Evolutionary conservation across 2,888 invertebrate genomes (phyloP).

Genomic region (Ectobius pallidus): DNA sequence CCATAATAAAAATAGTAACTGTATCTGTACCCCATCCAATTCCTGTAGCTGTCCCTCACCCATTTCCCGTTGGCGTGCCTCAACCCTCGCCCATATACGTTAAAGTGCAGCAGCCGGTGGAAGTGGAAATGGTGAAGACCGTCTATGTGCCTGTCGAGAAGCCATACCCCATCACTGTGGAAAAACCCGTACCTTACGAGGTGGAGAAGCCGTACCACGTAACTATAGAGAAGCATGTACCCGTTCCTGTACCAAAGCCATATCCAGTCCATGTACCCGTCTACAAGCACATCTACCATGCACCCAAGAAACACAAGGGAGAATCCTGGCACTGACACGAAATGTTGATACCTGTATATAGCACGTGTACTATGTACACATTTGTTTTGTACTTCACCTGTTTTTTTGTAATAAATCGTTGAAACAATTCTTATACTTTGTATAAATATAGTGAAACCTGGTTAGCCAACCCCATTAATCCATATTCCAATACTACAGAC

Average conservation of each 20-base stretch:
- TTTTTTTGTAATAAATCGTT: too few relatives aligned
- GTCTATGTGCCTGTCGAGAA: constrained; percentile 56
- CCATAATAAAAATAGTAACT: constrained; percentile 55
- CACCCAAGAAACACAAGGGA: constrained; percentile 36
- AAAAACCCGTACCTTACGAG: constrained; percentile 68
- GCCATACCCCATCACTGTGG: constrained; percentile 73
- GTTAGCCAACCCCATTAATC: too few relatives aligned
- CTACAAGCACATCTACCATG: constrained; percentile 43
- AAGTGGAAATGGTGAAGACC: constrained; percentile 43
- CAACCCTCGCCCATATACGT: constrained; percentile 41
- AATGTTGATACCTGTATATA: neutral
- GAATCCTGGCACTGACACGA: constrained; percentile 10
- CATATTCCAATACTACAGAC: too few relatives aligned
- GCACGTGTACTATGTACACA: neutral
- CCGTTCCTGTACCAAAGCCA: constrained; percentile 42
- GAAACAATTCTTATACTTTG: too few relatives aligned
- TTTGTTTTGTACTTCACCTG: too few relatives aligned
- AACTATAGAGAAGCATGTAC: constrained; percentile 55
- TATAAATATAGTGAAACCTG: too few relatives aligned
- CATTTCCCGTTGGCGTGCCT: constrained; percentile 43
- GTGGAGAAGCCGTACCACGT: constrained; percentile 72
- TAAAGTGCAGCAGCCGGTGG: constrained; percentile 40
- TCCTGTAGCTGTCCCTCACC: constrained; percentile 61
- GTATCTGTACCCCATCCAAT: constrained; percentile 68
- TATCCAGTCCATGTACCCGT: constrained; percentile 42